These are phyloP conservation scores for Portevinia maculata DNA, from an alignment of 2,888 invertebrate genomes.

Conservation along the genomic window DNA sequence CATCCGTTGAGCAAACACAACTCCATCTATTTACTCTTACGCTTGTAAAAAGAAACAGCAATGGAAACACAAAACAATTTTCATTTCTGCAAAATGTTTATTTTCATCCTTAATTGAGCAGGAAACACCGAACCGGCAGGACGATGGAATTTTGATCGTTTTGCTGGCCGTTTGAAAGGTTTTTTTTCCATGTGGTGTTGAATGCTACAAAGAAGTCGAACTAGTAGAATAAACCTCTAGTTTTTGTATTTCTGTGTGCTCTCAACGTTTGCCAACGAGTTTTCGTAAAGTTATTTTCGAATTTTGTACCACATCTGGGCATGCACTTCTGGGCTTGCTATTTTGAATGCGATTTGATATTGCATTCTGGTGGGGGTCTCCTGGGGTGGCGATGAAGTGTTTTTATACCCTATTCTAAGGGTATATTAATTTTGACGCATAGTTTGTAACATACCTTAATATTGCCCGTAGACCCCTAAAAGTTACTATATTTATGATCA, in stretches of 20 bases:
- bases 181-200: slow-evolving; percentile 4
- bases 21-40: not conserved
- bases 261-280: not conserved
- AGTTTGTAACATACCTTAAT: too few relatives aligned
- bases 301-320: not conserved
- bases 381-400: too few relatives aligned
- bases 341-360: not conserved
- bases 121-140: slow-evolving; percentile 36
- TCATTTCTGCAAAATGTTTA: slow-evolving; percentile 64
- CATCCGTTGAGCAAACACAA: slow-evolving; percentile 53
- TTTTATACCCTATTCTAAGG: too few relatives aligned
- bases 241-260: slow-evolving; percentile 3
- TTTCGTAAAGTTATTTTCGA: not conserved
- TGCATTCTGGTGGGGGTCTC: too few relatives aligned
- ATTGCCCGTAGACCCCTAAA: too few relatives aligned
- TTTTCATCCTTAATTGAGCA: slow-evolving; percentile 69
- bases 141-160: slow-evolving; percentile 68
- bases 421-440: too few relatives aligned
- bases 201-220: slow-evolving; percentile 16
- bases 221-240: not conserved
- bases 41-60: slow-evolving; percentile 25
- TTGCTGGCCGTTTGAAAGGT: slow-evolving; percentile 45
- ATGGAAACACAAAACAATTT: slow-evolving; percentile 62
- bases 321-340: not conserved
- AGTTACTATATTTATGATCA: too few relatives aligned